A percentile compares a stretch with the other conserved stretches of the same genome.
Evolutionary conservation across 2,888 invertebrate species (phyloP).

Genomic region (Hybos culiciformis): DNA sequence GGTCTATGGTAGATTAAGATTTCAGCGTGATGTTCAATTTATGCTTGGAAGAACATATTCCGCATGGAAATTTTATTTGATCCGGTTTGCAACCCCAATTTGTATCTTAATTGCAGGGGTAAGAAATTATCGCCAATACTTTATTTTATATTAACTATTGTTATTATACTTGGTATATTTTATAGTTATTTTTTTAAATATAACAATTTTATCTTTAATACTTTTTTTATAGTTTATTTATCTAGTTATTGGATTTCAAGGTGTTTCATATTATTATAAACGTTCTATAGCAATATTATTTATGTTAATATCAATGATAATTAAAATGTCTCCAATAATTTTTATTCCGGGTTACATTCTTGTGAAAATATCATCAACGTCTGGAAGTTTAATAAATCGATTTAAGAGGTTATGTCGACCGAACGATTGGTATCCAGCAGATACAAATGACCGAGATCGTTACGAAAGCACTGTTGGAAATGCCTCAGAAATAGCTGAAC

Average conservation of each 20-base stretch:
- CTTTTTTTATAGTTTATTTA: not conserved
- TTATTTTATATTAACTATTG: not conserved
- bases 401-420: not conserved
- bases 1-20: slow-evolving; percentile 59
- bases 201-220: not conserved
- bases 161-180: no score
- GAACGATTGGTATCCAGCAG: not conserved
- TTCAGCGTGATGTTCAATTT: slow-evolving; percentile 53
- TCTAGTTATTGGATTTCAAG: not conserved
- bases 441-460: no score
- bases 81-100: slow-evolving; percentile 28
- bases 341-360: slow-evolving; percentile 1
- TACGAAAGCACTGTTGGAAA: no score
- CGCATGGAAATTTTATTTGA: slow-evolving; percentile 32
- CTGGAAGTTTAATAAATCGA: not conserved
- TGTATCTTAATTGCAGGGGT: slow-evolving; percentile 25
- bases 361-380: not conserved
- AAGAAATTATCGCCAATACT: no score
- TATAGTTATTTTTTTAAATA: no score
- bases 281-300: not conserved
- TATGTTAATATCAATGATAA: slow-evolving; percentile 1
- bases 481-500: slow-evolving; percentile 8
- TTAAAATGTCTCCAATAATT: not conserved
- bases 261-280: not conserved
- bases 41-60: slow-evolving; percentile 52